phyloP scores from a whole-genome alignment of 2,888 invertebrate genomes.

The Luffia ferchaultella region DNA sequence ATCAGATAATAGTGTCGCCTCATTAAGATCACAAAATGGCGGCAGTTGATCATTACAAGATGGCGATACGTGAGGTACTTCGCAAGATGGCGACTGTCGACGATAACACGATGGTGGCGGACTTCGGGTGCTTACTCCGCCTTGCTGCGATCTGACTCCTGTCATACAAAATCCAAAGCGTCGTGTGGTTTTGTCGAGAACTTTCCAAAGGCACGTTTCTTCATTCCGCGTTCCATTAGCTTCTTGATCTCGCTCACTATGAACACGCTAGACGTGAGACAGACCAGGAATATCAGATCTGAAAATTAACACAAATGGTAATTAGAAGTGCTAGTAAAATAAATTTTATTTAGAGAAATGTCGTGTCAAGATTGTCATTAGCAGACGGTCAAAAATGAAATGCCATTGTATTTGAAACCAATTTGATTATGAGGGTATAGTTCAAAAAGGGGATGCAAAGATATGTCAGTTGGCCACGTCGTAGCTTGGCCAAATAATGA shows the following conservation, averaged over 20 bases:
- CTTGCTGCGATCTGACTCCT: constrained; percentile 44
- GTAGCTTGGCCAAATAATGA: too few relatives aligned
- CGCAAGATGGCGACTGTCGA: not conserved
- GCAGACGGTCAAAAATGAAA: too few relatives aligned
- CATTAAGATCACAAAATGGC: not conserved
- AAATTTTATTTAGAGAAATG: too few relatives aligned
- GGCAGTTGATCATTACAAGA: not conserved
- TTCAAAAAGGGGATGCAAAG: too few relatives aligned
- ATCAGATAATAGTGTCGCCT: not conserved
- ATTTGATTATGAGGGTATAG: too few relatives aligned
- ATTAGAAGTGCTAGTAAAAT: too few relatives aligned
- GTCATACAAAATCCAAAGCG: constrained; percentile 81
- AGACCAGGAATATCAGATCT: constrained; percentile 92
- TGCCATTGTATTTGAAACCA: too few relatives aligned
- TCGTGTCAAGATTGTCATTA: too few relatives aligned
- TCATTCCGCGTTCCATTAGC: constrained; percentile 77
- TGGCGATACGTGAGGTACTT: too few relatives aligned
- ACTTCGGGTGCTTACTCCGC: constrained; percentile 42
- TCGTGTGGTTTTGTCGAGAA: constrained; percentile 50
- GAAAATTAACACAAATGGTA: constrained; percentile 31
- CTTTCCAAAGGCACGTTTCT: constrained; percentile 57
- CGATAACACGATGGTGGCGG: not conserved
- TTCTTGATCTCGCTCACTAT: constrained; percentile 94
- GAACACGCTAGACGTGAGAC: constrained; percentile 96
- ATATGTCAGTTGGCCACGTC: too few relatives aligned